phyloP scores from a whole-genome alignment of 2,113 vertebrate genomes.

The Ailurus styani region DNA sequence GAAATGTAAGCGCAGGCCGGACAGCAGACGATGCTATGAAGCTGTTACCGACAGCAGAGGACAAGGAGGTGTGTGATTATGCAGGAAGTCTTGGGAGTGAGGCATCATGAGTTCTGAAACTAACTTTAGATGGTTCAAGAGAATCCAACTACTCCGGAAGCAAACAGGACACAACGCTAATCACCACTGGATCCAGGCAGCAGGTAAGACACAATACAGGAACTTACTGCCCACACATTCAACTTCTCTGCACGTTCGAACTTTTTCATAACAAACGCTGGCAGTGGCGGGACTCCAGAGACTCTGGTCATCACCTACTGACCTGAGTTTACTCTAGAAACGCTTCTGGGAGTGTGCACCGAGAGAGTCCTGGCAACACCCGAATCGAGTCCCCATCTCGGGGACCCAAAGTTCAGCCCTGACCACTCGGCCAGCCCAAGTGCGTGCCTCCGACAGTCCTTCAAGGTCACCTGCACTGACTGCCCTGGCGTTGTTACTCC shows the following conservation, averaged over 20 bases:
- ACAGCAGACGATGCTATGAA: neutral
- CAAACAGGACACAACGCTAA: neutral
- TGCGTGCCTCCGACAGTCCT: neutral
- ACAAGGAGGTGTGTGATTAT: neutral
- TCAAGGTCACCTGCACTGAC: neutral
- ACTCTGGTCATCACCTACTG: neutral
- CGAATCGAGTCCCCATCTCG: neutral
- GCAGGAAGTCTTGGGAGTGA: neutral
- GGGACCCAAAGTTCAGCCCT: neutral
- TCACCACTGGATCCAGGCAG: neutral
- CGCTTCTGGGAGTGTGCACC: neutral
- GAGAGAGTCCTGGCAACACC: accelerated
- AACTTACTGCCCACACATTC: neutral
- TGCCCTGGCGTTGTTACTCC: neutral
- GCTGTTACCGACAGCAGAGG: neutral
- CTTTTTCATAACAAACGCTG: neutral
- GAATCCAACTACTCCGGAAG: neutral
- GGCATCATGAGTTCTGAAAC: neutral
- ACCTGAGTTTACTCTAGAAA: neutral
- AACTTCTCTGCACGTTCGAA: neutral
- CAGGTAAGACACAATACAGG: neutral
- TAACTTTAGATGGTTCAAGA: neutral
- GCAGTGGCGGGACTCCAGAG: neutral
- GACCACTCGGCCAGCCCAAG: neutral
- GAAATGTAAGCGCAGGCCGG: neutral